phyloP scores from a whole-genome alignment of 2,113 vertebrate genomes.

The Dicentrarchus labrax region DNA sequence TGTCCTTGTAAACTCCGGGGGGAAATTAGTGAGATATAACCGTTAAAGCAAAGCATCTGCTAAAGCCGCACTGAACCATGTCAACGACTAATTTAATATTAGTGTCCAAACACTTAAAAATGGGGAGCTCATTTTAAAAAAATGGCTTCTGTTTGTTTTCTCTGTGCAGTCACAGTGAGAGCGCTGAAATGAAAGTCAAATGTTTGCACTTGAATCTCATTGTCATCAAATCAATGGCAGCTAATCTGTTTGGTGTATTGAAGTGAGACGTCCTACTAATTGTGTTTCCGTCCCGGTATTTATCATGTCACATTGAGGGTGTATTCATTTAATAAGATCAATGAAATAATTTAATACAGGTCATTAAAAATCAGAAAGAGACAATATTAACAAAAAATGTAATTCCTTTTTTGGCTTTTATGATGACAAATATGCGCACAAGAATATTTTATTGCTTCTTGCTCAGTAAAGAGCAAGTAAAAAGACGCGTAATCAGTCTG shows the following conservation, averaged over 20 bases:
- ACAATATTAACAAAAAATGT: background rate
- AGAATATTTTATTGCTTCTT: background rate
- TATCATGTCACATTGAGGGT: background rate
- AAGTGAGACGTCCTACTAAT: background rate
- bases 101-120: background rate
- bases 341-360: background rate
- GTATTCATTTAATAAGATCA: background rate
- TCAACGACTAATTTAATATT: background rate
- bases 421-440: background rate
- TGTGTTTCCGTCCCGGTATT: background rate
- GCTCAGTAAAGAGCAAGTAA: too few species aligned
- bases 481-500: too few species aligned
- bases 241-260: background rate
- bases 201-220: background rate
- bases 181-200: background rate
- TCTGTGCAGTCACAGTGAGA: background rate
- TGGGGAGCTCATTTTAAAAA: background rate
- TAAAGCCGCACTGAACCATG: conserved; percentile 29
- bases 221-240: background rate
- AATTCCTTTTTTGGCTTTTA: background rate
- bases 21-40: conserved; percentile 36
- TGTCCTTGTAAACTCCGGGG: background rate
- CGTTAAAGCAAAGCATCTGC: conserved; percentile 36
- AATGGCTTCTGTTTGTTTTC: background rate
- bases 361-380: background rate